Base-by-base conservation (phyloP, 1,140 invertebrate species). In the Drosophila simulans region DNA sequence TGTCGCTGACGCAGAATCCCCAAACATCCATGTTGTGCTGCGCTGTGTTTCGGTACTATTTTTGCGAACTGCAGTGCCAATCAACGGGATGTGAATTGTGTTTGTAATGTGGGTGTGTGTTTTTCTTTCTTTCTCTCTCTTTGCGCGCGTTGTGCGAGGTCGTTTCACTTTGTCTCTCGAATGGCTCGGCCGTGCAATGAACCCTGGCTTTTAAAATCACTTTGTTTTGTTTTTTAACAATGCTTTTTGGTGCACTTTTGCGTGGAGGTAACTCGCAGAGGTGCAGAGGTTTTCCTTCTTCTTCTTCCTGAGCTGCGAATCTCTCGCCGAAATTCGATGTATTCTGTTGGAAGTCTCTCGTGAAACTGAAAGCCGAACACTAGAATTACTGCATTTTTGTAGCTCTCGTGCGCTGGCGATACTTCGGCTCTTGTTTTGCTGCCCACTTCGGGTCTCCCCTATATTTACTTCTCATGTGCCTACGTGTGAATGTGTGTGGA, bases 1-100 rank as follows among this genome's bases (percentile, higher is more conserved):
- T 80, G 48, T 92, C 91, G 57, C 91, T 91, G 53, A 86, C 72
- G 84, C 85, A 92, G 65, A 91, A 80, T 43, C 90, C 91, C 84
- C 90, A 92, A 73, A 91, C 88, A 79, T 92, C 91, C 91, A 92
- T 92, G 34, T 37, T 39, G 31, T 40, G 11, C 48, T 57, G 54
- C 77, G 51, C 31, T 0, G 31, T 31, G 7, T 10, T 31, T 31
- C 8, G 31, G 7, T 31, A 22, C 25, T 49, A 13, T 65, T 25
- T 52, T 65, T 51, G 5, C 35, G 64, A 34, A 46, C n/a, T 71
- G 53, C 37, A 55, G 34, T 13, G 40, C n/a, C 45, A 49, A 35
- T 72, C 17, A 42, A 13, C n/a, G n/a, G 5, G n/a, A 7, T 10
- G 40, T 10, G 20, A 22, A 22, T 22, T 22, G 20, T 31, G 48